Evolutionary conservation across 2,797 vertebrate species (phyloP), one percentile per base, ranked within the genome.

Genomic region (Fundulus diaphanus): DNA sequence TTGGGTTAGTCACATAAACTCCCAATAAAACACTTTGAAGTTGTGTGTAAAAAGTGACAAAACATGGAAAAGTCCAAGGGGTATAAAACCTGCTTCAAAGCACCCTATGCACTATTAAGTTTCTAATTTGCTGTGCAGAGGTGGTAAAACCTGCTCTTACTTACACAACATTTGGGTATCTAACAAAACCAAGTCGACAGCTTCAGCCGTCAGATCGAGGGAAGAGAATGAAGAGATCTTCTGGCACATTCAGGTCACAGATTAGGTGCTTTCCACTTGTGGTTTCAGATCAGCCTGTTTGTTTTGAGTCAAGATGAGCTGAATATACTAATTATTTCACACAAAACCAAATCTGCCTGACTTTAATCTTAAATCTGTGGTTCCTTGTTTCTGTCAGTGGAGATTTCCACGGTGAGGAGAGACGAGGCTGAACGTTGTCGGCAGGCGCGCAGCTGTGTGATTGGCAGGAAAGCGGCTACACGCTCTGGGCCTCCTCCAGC

Each of bases 281-380:
- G 80, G 71, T 82, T 79, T 82, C 61, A 75, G 15, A 49, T 70
- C 63, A 27, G 33, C 42, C 68, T 74, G 77, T 80, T 85, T 73
- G 52, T 49, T 74, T 18, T 78, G 70, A 82, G n/a, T 80, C 35
- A 68, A 42, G 61, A 61, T 44, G 59, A 76, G 77, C 31, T 24
- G 49, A 24, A 20, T 9, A 22, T 44, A 37, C 70, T 49, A 74
- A 70, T 81, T 76, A 44, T 63, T 74, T 67, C 57, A 8, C 80
- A 22, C 37, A 48, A n/a, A 76, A 48, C 52, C 18, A 69, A 77
- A 59, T 37, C 76, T 65, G 72, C 1, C 27, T 6, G 16, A 5
- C 77, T 81, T 74, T 72, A n/a, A 57, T 81, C 72, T 51, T 61
- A 77, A 87, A 86, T 82, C 85, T 76, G 15, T 0, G 73, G 80